phyloP scores from a whole-genome alignment of 2,113 vertebrate genomes.

The Megalops atlanticus region DNA sequence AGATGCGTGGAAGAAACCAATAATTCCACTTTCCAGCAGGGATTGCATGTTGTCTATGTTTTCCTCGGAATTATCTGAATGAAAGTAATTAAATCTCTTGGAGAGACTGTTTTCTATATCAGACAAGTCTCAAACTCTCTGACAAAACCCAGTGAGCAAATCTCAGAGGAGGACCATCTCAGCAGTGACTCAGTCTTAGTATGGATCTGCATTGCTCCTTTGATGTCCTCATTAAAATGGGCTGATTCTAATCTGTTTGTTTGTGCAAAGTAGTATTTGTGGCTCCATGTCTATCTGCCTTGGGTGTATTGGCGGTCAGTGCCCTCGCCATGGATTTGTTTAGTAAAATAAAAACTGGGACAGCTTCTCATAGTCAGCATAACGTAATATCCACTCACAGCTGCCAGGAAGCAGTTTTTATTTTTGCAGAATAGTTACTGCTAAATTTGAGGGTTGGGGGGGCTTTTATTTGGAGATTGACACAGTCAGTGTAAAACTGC shows the following conservation, averaged over 20 bases:
- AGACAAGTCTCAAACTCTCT: constrained; percentile 51
- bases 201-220: constrained; percentile 29
- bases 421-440: not conserved
- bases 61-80: constrained; percentile 29
- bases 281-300: constrained; percentile 5
- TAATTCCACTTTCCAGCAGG: not conserved
- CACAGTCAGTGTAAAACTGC: not conserved
- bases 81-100: constrained; percentile 57
- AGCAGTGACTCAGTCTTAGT: constrained; percentile 28
- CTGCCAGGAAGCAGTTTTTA: not conserved
- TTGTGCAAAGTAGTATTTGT: constrained; percentile 20
- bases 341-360: not conserved
- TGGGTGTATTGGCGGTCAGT: not conserved
- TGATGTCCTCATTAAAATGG: constrained; percentile 49
- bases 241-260: constrained; percentile 37
- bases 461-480: not conserved
- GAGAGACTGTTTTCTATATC: constrained; percentile 57
- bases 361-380: not conserved
- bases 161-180: constrained; percentile 45
- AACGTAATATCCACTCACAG: not conserved
- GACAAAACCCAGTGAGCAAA: constrained; percentile 44
- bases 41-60: constrained; percentile 17
- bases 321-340: not conserved
- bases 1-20: not conserved
- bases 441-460: not conserved